These are phyloP conservation scores for Hemaris fuciformis DNA, from an alignment of 2,888 invertebrate genomes.

Conservation along the genomic window DNA sequence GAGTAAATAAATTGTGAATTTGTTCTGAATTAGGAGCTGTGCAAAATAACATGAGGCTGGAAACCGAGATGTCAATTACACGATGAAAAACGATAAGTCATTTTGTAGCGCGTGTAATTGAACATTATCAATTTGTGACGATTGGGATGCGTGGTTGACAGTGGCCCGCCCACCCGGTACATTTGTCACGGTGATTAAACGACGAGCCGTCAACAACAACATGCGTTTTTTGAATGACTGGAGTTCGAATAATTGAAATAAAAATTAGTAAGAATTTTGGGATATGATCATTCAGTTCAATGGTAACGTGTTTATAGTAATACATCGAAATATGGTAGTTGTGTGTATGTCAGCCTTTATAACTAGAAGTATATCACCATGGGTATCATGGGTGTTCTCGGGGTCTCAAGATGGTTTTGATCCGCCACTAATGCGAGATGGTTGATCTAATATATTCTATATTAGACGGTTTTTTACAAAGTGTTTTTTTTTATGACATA, in stretches of 20 bases:
- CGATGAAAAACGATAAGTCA: slow-evolving; percentile 43
- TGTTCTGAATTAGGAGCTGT: not conserved
- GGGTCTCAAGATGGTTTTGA: no score
- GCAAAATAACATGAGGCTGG: slow-evolving; percentile 5
- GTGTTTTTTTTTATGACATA: no score
- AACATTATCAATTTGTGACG: slow-evolving; percentile 53
- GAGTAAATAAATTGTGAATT: not conserved
- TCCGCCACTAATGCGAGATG: no score
- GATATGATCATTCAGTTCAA: no score
- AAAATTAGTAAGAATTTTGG: not conserved
- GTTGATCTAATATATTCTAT: no score
- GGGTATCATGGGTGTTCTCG: no score
- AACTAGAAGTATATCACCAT: no score
- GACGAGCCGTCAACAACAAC: slow-evolving; percentile 45
- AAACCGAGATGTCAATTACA: slow-evolving; percentile 35
- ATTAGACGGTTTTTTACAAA: no score
- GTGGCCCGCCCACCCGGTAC: slow-evolving; percentile 37
- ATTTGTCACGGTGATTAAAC: slow-evolving; percentile 63
- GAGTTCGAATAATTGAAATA: slow-evolving; percentile 1
- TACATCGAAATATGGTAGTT: no score
- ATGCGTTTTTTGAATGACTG: slow-evolving; percentile 31
- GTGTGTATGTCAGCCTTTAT: no score
- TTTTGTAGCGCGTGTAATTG: slow-evolving; percentile 39
- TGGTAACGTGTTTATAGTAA: no score
- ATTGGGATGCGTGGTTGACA: slow-evolving; percentile 40